A percentile compares a stretch with the other conserved stretches of the same genome.
Evolutionary conservation across 2,113 vertebrate genomes (phyloP).

Genomic region (Corythaeola cristata): DNA sequence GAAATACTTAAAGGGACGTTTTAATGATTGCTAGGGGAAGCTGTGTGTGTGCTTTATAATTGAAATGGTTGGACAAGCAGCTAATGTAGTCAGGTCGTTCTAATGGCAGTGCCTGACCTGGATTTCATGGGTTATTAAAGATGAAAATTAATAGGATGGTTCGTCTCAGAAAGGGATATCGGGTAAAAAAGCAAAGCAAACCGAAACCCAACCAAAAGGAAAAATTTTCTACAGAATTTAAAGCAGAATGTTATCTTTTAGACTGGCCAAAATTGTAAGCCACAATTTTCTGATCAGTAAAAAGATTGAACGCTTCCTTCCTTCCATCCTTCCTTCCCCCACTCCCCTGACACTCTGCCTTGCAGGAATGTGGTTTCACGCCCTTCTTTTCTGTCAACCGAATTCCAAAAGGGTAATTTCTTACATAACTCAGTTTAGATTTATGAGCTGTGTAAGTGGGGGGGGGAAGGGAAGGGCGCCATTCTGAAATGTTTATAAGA

Average conservation of each 20-base stretch:
- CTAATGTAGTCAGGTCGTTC: constrained; percentile 18
- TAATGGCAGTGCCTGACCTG: constrained; percentile 46
- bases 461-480: neutral
- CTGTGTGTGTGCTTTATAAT: neutral
- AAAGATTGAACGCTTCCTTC: neutral
- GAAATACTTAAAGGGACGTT: neutral
- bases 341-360: neutral
- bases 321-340: neutral
- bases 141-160: neutral
- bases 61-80: constrained; percentile 16
- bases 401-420: neutral
- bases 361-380: constrained; percentile 10
- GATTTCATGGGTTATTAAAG: constrained; percentile 46
- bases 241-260: neutral
- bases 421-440: neutral
- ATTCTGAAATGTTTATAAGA: neutral
- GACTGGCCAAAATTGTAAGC: neutral
- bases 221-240: neutral
- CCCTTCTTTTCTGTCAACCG: neutral
- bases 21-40: constrained; percentile 31
- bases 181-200: neutral
- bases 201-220: neutral
- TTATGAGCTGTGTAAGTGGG: neutral
- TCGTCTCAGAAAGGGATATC: neutral
- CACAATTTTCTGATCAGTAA: neutral